Evolutionary conservation across 2,888 invertebrate species (phyloP).

Genomic region (Megamerina dolium): DNA sequence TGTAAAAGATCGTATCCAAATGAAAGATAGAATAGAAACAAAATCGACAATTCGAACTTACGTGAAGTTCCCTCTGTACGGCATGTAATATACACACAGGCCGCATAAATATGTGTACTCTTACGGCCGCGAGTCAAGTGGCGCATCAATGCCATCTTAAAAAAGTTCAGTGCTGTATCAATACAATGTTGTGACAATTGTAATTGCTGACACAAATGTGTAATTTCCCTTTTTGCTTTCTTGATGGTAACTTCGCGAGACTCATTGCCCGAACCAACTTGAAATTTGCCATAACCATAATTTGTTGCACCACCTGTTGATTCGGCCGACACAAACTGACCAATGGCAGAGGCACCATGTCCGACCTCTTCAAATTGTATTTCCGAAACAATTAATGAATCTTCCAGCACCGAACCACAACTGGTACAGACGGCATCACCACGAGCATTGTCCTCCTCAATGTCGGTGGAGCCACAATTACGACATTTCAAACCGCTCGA

Average conservation of each 20-base stretch:
- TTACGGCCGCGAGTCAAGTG: slow-evolving; percentile 88
- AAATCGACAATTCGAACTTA: slow-evolving; percentile 58
- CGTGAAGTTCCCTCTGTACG: slow-evolving; percentile 91
- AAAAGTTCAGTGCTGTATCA: slow-evolving; percentile 90
- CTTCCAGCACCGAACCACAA: slow-evolving; percentile 94
- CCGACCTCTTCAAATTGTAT: slow-evolving; percentile 92
- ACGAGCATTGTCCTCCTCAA: slow-evolving; percentile 89
- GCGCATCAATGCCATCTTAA: slow-evolving; percentile 79
- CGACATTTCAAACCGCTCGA: slow-evolving; percentile 72
- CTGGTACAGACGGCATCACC: slow-evolving; percentile 94
- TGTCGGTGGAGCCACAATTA: slow-evolving; percentile 82
- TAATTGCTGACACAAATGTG: slow-evolving; percentile 78
- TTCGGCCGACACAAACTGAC: slow-evolving; percentile 89
- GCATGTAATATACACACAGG: slow-evolving; percentile 96
- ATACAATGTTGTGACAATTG: slow-evolving; percentile 84
- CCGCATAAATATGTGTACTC: slow-evolving; percentile 86
- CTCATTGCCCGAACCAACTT: slow-evolving; percentile 76
- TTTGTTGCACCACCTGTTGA: slow-evolving; percentile 78
- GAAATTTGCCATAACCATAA: slow-evolving; percentile 71
- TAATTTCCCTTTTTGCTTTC: slow-evolving; percentile 81
- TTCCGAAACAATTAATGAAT: slow-evolving; percentile 93
- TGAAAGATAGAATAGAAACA: not conserved
- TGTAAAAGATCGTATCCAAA: too few species aligned
- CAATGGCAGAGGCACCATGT: slow-evolving; percentile 83
- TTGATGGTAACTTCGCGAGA: slow-evolving; percentile 87